Conservation (phyloP, 2,113 vertebrate species). For the Pavo muticus region DNA sequence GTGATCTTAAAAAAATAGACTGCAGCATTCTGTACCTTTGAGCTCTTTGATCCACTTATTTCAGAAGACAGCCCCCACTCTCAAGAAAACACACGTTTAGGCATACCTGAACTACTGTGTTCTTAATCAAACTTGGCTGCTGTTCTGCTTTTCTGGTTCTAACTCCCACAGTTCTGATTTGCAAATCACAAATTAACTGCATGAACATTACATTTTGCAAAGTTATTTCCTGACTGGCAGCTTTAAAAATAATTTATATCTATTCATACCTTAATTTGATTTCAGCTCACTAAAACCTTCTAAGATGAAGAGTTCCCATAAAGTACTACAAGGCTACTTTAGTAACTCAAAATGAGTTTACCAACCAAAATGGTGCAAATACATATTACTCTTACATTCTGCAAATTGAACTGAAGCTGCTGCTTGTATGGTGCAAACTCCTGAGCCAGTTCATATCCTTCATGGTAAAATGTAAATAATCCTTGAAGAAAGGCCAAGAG, state of each 20-base stretch:
- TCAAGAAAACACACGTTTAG: not conserved
- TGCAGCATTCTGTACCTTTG: not conserved
- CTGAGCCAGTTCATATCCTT: conserved; percentile 97
- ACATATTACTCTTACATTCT: conserved; percentile 87
- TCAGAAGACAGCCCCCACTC: not conserved
- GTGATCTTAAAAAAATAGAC: not conserved
- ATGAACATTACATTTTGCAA: not conserved
- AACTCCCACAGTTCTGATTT: not conserved
- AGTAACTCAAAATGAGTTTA: not conserved
- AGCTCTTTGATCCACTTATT: not conserved
- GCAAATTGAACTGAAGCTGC: conserved; percentile 97
- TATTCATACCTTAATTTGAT: not conserved
- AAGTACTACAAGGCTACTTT: not conserved
- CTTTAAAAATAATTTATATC: not conserved
- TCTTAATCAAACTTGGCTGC: not conserved
- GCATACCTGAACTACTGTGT: not conserved
- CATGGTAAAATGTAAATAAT: conserved; percentile 98
- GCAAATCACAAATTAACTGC: not conserved
- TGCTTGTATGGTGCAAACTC: conserved; percentile 98
- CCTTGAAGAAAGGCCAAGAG: conserved; percentile 98
- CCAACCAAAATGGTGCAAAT: conserved; percentile 1
- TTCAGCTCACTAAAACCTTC: conserved; percentile 1
- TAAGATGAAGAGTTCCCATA: not conserved
- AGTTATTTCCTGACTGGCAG: not conserved
- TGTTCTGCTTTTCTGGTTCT: not conserved